Base-by-base conservation (phyloP, 2,113 vertebrate genomes). In the Danionella cerebrum region DNA sequence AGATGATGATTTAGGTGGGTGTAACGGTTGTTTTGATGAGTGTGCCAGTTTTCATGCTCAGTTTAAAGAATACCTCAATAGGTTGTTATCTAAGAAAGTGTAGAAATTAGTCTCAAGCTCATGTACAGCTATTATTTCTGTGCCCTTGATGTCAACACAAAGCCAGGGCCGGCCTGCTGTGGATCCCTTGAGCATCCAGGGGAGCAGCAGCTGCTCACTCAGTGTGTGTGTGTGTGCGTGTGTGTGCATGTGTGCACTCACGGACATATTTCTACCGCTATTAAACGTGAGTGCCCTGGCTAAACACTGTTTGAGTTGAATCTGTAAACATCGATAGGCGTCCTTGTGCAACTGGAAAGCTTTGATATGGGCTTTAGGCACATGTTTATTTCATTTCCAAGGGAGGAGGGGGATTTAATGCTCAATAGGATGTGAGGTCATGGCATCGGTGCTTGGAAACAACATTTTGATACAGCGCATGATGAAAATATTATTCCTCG, bases 151-250 rank as follows among this genome's bases (percentile, higher is more conserved):
- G 79, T 90, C 88, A 42, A 80, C 85, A 79, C 91, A 90, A 1
- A 86, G 85, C 86, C 89, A 89, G 75, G 85, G 88, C 63, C 85
- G 88, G 84, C 90, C 90, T 78, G 88, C 89, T 13, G 87, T 89
- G 69, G 90, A 86, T 83, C 90, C 90, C 83, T 90, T 89, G 83
- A 88, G 91, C 83, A 91, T 91, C 82, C 84, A 87, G 8, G 89
- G 90, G 86, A 91, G 90, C 90, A 91, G 86, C 85, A 84, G 82
- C 85, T 85, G 83, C 80, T 82, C 74, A 6, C 59, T 38, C 50
- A 29, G 65, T 68, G 63, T 67, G 36, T 58, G 31, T 60, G 14
- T 53, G 19, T 57, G 35, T 39, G 38, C 35, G 59, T 39, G 38
- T n/a, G 38, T 50, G n/a, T 48, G 29, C 38, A 11, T 64, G 11